Evolutionary conservation across 2,888 invertebrate species (phyloP), one percentile per base, ranked within the genome.

Genomic region (Endotricha flammealis): DNA sequence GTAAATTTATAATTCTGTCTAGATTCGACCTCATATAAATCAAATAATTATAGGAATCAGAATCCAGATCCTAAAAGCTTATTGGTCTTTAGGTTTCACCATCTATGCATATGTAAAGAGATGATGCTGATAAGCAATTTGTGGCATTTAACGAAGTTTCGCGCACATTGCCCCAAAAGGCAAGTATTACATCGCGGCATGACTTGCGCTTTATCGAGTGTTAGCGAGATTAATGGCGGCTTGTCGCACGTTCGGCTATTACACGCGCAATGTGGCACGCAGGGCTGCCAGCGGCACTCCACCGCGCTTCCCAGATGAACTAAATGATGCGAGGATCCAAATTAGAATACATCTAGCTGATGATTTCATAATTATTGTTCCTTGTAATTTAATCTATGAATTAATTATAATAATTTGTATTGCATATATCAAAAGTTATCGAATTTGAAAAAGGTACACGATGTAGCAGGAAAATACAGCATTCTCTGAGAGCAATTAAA

Each of bases 151-250:
- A 30, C 20, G 20, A 20, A 30, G 17, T 30, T 20, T 11, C 10
- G 13, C 7, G 28, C n/a, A 28, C 22, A 29, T 14, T 23, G 28
- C 12, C 12, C n/a, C 10, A 42, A 38, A 40, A 41, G 29, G 47
- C 48, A 60, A 57, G 61, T 65, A 66, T 75, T 65, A 75, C 73
- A 71, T 68, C 70, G 72, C 67, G 65, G 55, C 70, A 73, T 86
- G 85, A 86, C 78, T 83, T 79, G 83, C 85, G 69, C 75, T 82
- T 78, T 80, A 81, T 85, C 78, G 81, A 76, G 77, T 77, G 80
- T 69, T 74, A 64, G 71, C 56, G 83, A 83, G 85, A 86, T 85
- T 86, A 81, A 86, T 85, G 78, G 78, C 69, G 61, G 64, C 57
- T 65, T 65, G 73, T 67, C 73, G 70, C 68, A 49, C 62, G 71